These are phyloP conservation scores for Pseudopleuronectes americanus DNA, from an alignment of 2,797 vertebrate species.

Conservation along the genomic window DNA sequence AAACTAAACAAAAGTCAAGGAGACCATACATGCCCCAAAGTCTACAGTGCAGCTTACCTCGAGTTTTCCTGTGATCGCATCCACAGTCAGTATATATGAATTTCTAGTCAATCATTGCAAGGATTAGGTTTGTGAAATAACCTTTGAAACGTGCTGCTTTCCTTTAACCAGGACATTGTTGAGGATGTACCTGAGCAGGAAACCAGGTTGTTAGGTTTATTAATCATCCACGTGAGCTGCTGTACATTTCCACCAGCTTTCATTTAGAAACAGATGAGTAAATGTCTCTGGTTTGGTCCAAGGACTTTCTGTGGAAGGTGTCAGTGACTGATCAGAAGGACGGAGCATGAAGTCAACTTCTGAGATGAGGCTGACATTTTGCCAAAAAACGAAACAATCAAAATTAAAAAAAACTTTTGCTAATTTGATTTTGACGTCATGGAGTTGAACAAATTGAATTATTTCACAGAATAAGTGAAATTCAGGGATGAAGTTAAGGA, in stretches of 20 bases:
- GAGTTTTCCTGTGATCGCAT: too few relatives aligned
- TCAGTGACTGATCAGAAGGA: background rate
- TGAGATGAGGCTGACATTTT: background rate
- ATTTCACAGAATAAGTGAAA: background rate
- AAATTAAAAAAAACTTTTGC: accelerated
- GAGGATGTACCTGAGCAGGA: background rate
- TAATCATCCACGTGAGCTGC: background rate
- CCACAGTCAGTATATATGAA: too few relatives aligned
- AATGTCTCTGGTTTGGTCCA: background rate
- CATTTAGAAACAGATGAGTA: background rate
- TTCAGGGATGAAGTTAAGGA: too few relatives aligned
- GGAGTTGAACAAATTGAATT: background rate
- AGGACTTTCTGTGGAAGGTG: background rate
- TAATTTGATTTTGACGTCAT: background rate
- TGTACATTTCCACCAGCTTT: background rate
- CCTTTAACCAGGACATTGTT: background rate
- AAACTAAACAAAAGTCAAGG: background rate
- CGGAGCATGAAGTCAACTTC: too few relatives aligned
- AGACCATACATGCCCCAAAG: background rate
- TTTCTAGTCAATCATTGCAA: too few relatives aligned
- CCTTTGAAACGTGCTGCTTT: background rate
- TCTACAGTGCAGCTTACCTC: background rate
- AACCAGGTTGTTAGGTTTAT: background rate
- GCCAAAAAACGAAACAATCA: too few relatives aligned
- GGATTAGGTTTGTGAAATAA: background rate